A percentile compares a stretch with the other conserved stretches of the same genome.
Conservation (phyloP, 2,797 vertebrate species). For the Pangasius djambal region DNA sequence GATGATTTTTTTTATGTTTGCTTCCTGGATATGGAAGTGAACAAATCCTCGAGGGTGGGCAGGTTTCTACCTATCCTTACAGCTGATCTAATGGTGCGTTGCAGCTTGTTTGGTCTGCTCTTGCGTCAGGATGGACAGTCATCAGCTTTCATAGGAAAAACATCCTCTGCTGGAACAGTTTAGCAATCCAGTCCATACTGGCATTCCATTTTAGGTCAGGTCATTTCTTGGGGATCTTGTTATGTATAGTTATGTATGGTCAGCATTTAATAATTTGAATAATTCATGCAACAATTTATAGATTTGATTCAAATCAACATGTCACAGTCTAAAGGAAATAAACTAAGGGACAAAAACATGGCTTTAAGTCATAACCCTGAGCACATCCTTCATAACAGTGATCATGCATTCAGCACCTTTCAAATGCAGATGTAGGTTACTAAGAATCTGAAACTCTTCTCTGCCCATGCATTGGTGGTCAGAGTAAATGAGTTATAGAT, state of each 20-base stretch:
- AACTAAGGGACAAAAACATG: neutral
- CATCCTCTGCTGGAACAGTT: neutral
- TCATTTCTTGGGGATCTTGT: neutral
- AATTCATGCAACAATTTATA: neutral
- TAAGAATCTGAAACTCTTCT: slow-evolving; percentile 59
- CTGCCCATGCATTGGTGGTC: slow-evolving; percentile 65
- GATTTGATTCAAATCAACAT: slow-evolving; percentile 18
- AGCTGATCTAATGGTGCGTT: neutral
- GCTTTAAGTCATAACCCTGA: slow-evolving; percentile 27
- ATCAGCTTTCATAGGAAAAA: neutral
- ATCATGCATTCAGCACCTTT: slow-evolving; percentile 47
- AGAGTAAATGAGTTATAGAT: slow-evolving; percentile 76
- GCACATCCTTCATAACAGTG: slow-evolving; percentile 31
- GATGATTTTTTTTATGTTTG: neutral
- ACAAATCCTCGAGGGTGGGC: neutral
- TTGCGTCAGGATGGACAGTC: neutral
- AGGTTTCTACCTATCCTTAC: neutral
- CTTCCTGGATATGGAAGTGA: neutral
- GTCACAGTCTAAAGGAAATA: neutral
- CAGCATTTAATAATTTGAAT: neutral
- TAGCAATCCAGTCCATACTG: neutral
- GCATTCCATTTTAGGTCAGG: neutral
- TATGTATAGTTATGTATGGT: neutral
- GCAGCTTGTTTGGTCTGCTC: neutral
- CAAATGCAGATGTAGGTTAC: slow-evolving; percentile 69